These are phyloP conservation scores for Automeris io DNA, from an alignment of 2,888 invertebrate species.

Conservation along the genomic window DNA sequence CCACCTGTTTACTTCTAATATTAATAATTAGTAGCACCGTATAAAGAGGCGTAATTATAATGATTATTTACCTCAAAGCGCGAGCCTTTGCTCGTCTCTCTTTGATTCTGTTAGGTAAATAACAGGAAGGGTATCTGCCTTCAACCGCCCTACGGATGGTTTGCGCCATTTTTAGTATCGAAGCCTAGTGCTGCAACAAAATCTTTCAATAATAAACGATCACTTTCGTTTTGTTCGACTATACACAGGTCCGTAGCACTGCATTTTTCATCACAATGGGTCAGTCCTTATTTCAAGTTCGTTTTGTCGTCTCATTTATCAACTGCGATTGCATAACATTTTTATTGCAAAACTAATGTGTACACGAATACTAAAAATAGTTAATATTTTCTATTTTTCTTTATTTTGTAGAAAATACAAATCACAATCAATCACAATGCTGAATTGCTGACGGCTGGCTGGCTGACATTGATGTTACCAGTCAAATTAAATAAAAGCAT, in stretches of 20 bases:
- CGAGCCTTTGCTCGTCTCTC: slow-evolving; percentile 83
- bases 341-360: slow-evolving; percentile 19
- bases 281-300: slow-evolving; percentile 24
- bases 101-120: slow-evolving; percentile 82
- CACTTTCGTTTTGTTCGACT: slow-evolving; percentile 74
- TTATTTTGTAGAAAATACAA: slow-evolving; percentile 22
- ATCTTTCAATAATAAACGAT: slow-evolving; percentile 46
- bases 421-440: too few species aligned
- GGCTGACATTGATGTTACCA: slow-evolving; percentile 29
- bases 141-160: slow-evolving; percentile 83
- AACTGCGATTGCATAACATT: slow-evolving; percentile 18
- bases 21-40: slow-evolving; percentile 2
- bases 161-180: slow-evolving; percentile 79
- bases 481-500: too few species aligned
- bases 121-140: slow-evolving; percentile 87
- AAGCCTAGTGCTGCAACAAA: slow-evolving; percentile 32
- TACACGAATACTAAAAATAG: slow-evolving; percentile 15
- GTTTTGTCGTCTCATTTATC: slow-evolving; percentile 24
- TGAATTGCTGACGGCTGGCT: slow-evolving; percentile 38
- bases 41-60: not conserved
- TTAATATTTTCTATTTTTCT: slow-evolving; percentile 13
- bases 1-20: slow-evolving; percentile 1
- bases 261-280: slow-evolving; percentile 59
- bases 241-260: slow-evolving; percentile 62
- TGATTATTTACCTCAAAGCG: slow-evolving; percentile 62